Evolutionary conservation across 2,113 vertebrate species (phyloP).

Genomic region (Drymodes brunneopygia): DNA sequence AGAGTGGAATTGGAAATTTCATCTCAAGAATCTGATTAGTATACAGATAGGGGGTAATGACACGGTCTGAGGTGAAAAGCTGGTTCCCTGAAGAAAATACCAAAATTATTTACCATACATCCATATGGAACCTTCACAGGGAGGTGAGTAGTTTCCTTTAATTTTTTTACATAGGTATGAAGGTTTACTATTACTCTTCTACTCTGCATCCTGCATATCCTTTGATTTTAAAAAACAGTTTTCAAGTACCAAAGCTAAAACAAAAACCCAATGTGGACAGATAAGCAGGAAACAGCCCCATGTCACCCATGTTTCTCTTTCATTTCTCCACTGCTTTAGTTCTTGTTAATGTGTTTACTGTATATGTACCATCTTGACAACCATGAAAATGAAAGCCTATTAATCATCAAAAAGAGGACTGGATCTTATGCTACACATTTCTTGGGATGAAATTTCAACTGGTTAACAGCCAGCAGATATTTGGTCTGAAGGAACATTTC

Average conservation of each 20-base stretch:
- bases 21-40: neutral
- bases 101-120: neutral
- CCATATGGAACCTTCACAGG: neutral
- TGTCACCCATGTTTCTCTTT: neutral
- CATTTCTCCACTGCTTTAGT: neutral
- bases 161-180: neutral
- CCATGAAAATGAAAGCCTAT: neutral
- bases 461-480: neutral
- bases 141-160: neutral
- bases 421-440: neutral
- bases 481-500: neutral
- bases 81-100: neutral
- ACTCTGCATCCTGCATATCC: neutral
- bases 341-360: neutral
- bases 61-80: neutral
- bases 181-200: neutral
- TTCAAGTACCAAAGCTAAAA: neutral
- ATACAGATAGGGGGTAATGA: neutral
- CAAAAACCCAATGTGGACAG: rapidly evolving
- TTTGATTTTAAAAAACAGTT: neutral
- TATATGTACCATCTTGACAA: neutral
- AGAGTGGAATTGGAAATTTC: neutral
- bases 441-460: neutral
- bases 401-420: neutral
- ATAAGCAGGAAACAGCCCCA: neutral